These are phyloP conservation scores for Panthera tigris DNA, from an alignment of 2,113 vertebrate species.

Conservation along the genomic window DNA sequence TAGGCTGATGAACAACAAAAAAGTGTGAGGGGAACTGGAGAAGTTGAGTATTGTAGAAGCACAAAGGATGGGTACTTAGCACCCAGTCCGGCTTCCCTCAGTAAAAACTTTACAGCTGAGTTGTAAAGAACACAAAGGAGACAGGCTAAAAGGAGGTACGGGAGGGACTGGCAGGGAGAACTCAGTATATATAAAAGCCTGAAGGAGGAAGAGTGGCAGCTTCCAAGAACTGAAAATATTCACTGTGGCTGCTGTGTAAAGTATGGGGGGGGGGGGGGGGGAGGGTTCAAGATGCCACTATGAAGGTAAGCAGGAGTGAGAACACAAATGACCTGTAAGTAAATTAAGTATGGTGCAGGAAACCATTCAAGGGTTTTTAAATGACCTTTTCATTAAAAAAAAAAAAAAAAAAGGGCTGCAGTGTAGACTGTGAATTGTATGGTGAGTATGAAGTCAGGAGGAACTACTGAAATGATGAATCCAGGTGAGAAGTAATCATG, in stretches of 20 bases:
- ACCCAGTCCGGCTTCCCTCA: background rate
- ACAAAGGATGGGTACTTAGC: background rate
- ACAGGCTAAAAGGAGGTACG: background rate
- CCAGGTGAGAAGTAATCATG: background rate
- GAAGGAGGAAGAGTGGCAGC: background rate
- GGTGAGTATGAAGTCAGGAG: background rate
- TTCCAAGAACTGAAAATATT: background rate
- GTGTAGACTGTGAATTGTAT: background rate
- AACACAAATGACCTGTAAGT: background rate
- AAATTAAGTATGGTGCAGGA: background rate
- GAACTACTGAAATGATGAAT: background rate
- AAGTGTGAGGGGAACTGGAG: background rate
- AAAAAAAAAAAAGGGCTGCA: background rate
- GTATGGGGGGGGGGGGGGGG: background rate
- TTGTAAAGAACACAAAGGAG: slow-evolving; percentile 29
- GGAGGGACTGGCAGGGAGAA: background rate
- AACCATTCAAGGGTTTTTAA: background rate
- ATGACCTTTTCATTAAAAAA: background rate
- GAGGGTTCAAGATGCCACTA: background rate
- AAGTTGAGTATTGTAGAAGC: background rate
- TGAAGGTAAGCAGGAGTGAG: background rate
- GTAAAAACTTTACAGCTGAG: background rate
- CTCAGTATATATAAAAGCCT: background rate
- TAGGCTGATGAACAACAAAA: background rate
- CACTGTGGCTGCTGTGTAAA: background rate